Percentiles rank a stretch among this genome's conserved stretches.
phyloP scores from a whole-genome alignment of 2,113 vertebrate species.

The Pteropus alecto region DNA sequence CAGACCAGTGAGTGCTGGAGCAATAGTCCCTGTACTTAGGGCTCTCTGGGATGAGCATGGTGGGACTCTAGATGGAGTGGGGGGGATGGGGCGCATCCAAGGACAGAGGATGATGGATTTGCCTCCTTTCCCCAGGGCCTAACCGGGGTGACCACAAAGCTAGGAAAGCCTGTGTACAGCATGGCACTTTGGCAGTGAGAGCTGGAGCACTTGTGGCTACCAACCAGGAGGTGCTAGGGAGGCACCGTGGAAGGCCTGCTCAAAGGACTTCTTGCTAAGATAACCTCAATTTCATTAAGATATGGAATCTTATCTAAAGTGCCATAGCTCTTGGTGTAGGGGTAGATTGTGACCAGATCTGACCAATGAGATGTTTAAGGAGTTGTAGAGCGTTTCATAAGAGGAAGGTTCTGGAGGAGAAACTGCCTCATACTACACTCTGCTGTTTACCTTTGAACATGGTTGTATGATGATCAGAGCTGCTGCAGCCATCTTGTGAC shows the following conservation, averaged over 20 bases:
- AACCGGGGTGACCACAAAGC: not conserved
- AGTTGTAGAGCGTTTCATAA: not conserved
- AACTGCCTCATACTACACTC: not conserved
- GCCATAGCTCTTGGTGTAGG: not conserved
- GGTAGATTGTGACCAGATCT: not conserved
- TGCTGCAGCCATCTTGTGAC: not conserved
- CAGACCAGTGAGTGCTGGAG: not conserved
- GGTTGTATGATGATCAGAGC: not conserved
- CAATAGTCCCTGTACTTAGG: not conserved
- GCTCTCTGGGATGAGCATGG: not conserved
- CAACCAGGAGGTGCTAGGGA: not conserved
- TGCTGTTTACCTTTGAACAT: not conserved
- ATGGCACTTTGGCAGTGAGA: not conserved
- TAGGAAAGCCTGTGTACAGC: not conserved
- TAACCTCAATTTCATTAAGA: not conserved
- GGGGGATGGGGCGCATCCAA: no score
- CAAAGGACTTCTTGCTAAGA: not conserved
- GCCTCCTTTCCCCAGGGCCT: no score
- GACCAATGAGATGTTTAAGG: not conserved
- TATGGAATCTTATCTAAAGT: not conserved
- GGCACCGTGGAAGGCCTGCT: not conserved
- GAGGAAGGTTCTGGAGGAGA: not conserved
- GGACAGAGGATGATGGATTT: fast-evolving
- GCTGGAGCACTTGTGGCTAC: not conserved
- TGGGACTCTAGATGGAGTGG: not conserved